phyloP scores from a whole-genome alignment of 2,888 invertebrate species.

The Metellina segmentata region DNA sequence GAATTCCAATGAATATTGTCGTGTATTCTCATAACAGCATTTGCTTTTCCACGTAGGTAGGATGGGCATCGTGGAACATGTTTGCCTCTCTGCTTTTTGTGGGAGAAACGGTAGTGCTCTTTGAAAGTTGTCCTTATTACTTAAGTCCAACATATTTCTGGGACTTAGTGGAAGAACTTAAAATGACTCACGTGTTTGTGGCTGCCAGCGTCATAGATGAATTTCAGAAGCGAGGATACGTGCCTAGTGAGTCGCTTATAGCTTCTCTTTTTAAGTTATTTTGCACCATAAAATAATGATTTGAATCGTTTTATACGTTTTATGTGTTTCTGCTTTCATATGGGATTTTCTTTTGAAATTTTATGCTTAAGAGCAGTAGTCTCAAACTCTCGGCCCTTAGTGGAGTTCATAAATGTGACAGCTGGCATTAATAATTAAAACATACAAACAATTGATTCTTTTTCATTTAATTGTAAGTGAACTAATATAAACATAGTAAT shows the following conservation, averaged over 20 bases:
- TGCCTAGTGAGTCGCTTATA: constrained; percentile 50
- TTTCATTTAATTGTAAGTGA: too few species aligned
- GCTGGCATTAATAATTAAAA: too few species aligned
- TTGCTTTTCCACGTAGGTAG: constrained; percentile 80
- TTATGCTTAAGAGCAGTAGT: too few species aligned
- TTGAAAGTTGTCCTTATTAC: constrained; percentile 84
- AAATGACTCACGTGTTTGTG: constrained; percentile 83
- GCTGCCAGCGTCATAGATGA: constrained; percentile 84
- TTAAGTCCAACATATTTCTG: constrained; percentile 82
- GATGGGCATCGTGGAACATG: constrained; percentile 86
- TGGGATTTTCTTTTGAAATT: neutral
- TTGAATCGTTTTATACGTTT: neutral
- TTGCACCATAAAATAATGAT: neutral
- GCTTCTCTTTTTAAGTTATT: too few species aligned
- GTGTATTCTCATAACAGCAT: neutral
- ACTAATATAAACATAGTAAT: too few species aligned
- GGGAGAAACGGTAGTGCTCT: constrained; percentile 83
- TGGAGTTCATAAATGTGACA: too few species aligned
- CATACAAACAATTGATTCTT: too few species aligned
- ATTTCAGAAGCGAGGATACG: constrained; percentile 81
- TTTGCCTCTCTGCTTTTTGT: constrained; percentile 82
- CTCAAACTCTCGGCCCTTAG: too few species aligned
- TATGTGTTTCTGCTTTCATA: neutral
- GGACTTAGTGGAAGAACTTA: constrained; percentile 77
- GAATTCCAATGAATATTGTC: too few species aligned